Conservation (phyloP, 2,113 vertebrate species). For the Albula goreensis region DNA sequence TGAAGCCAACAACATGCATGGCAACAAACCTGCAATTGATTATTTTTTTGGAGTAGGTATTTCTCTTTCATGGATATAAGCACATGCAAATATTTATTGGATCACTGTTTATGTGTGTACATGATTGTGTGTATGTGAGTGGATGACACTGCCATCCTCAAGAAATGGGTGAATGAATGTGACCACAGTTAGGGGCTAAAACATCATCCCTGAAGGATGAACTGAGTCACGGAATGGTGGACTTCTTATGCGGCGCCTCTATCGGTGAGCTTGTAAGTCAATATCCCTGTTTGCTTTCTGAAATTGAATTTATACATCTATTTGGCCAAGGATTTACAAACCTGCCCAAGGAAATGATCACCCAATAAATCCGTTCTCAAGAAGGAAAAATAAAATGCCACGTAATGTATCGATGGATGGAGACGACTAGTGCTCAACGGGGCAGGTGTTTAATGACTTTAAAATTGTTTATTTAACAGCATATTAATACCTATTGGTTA, state of each 20-base stretch:
- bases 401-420: background rate
- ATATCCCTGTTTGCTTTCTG: conserved; percentile 29
- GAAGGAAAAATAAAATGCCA: background rate
- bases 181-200: conserved; percentile 21
- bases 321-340: background rate
- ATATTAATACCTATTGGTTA: too few species aligned
- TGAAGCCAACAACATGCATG: too few species aligned
- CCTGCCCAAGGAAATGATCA: background rate
- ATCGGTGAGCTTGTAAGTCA: conserved; percentile 37
- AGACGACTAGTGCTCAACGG: background rate
- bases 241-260: conserved; percentile 38
- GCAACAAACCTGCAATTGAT: conserved; percentile 4
- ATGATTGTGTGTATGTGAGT: background rate
- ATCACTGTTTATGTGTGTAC: conserved; percentile 5
- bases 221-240: conserved; percentile 40
- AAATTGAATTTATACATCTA: background rate
- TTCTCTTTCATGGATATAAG: background rate
- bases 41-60: conserved; percentile 12
- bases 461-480: background rate
- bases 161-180: background rate
- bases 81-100: background rate
- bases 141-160: background rate
- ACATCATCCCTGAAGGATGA: conserved; percentile 41
- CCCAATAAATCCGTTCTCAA: background rate
- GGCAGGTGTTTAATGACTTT: background rate